Conservation (phyloP, 30 jellyfish, hydroid and myxozoan genomes). For the Rhopilema esculentum region DNA sequence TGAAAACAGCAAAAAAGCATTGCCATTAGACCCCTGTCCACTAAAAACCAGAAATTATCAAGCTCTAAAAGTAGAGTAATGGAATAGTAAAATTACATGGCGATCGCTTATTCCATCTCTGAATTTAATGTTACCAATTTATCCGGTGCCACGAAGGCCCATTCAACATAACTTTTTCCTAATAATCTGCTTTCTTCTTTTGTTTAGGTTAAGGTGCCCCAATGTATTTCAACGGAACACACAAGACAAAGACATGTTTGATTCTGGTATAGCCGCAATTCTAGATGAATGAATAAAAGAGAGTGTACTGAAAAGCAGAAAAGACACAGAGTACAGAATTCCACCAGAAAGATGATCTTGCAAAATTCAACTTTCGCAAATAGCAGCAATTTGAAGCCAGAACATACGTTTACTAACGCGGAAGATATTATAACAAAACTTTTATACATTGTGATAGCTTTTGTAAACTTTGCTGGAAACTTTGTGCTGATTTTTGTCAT, state of each 20-base stretch:
- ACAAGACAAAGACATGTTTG: neutral
- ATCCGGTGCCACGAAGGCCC: too few species aligned
- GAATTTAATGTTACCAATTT: too few species aligned
- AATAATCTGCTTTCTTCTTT: too few species aligned
- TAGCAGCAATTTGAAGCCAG: neutral
- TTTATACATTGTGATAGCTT: conserved; percentile 43
- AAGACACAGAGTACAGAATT: neutral
- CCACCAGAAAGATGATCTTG: neutral
- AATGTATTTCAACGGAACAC: neutral
- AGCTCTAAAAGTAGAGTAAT: too few species aligned
- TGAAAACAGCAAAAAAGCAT: too few species aligned
- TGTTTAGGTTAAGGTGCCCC: neutral
- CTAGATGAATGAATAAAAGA: neutral
- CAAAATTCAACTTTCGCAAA: neutral
- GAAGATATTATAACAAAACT: conserved; percentile 44
- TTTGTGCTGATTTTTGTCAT: conserved; percentile 69
- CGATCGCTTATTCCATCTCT: too few species aligned
- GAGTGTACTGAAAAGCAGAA: neutral
- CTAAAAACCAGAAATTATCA: too few species aligned
- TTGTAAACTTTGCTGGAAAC: conserved; percentile 70
- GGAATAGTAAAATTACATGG: too few species aligned
- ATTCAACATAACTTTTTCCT: too few species aligned
- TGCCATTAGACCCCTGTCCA: too few species aligned
- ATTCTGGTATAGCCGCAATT: neutral
- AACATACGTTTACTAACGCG: conserved; percentile 16